Percentiles rank a stretch among this genome's conserved stretches.
phyloP scores from a whole-genome alignment of 2,888 invertebrate species.

The Octonoba sinensis region DNA sequence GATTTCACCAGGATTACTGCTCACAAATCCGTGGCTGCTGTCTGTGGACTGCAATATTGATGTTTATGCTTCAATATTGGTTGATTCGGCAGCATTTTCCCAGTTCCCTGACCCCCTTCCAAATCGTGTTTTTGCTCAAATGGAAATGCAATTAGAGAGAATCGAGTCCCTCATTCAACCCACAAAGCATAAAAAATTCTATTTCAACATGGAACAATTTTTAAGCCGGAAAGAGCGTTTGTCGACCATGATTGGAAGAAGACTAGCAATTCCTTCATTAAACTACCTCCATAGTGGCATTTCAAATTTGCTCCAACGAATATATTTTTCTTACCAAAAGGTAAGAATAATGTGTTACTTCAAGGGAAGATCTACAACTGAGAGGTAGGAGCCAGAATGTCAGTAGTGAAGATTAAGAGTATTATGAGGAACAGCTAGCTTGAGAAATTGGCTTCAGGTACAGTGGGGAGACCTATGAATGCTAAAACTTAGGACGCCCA shows the following conservation, averaged over 20 bases:
- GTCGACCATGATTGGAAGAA: background rate
- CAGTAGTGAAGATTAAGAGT: background rate
- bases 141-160: background rate
- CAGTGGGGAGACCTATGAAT: background rate
- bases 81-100: background rate
- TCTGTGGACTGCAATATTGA: too few relatives aligned
- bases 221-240: background rate
- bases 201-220: background rate
- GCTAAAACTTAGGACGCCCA: background rate
- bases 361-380: background rate
- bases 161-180: background rate
- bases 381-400: background rate
- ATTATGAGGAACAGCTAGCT: background rate
- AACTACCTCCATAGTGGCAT: background rate
- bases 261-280: background rate
- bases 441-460: background rate
- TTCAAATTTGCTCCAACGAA: background rate
- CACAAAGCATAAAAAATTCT: too few relatives aligned
- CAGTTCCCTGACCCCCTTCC: background rate
- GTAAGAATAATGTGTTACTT: background rate
- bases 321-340: background rate
- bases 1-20: too few relatives aligned
- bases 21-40: too few relatives aligned
- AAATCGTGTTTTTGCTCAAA: background rate
- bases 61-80: background rate